Percentiles rank a stretch among this genome's conserved stretches.
These are phyloP conservation scores for Oscheius sp. DNA, from an alignment of 2,888 invertebrate genomes.

Conservation along the genomic window DNA sequence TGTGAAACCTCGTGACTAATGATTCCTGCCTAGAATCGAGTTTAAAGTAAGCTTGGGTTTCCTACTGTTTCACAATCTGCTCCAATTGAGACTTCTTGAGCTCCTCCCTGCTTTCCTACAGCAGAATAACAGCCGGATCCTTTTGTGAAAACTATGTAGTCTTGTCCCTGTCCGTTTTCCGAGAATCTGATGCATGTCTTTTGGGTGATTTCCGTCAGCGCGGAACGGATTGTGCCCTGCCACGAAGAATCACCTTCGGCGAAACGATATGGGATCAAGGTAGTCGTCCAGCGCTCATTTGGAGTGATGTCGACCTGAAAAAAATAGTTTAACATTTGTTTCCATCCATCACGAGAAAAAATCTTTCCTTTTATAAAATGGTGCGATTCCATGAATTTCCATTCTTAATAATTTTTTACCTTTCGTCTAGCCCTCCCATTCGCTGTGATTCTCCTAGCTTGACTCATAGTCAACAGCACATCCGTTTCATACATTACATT, in stretches of 20 bases:
- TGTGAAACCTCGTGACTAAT: slow-evolving; percentile 63
- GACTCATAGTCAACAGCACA: slow-evolving; percentile 31
- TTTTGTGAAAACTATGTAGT: slow-evolving; percentile 53
- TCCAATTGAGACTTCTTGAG: slow-evolving; percentile 61
- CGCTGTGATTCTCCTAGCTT: slow-evolving; percentile 21
- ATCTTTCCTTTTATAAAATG: too few relatives aligned
- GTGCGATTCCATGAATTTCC: too few relatives aligned
- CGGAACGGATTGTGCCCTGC: slow-evolving; percentile 57
- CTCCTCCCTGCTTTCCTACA: slow-evolving; percentile 60
- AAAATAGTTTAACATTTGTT: too few relatives aligned
- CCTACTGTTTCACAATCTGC: slow-evolving; percentile 58
- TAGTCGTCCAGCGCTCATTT: slow-evolving; percentile 41
- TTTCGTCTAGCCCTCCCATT: slow-evolving; percentile 26
- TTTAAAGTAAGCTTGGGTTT: background rate
- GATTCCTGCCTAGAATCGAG: slow-evolving; percentile 50
- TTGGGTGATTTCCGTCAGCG: slow-evolving; percentile 58
- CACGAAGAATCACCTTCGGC: slow-evolving; percentile 54
- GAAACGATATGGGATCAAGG: slow-evolving; percentile 51
- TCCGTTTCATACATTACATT: slow-evolving; percentile 50
- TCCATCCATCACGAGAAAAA: too few relatives aligned
- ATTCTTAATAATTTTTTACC: background rate
- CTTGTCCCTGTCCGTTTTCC: slow-evolving; percentile 45
- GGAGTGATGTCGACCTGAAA: slow-evolving; percentile 38
- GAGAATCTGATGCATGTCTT: slow-evolving; percentile 67
- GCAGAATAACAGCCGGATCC: slow-evolving; percentile 60